A percentile compares a stretch with the other conserved stretches of the same genome.
These are phyloP conservation scores for Drosophila macrospina DNA, from an alignment of 2,888 invertebrate species.

Conservation along the genomic window DNA sequence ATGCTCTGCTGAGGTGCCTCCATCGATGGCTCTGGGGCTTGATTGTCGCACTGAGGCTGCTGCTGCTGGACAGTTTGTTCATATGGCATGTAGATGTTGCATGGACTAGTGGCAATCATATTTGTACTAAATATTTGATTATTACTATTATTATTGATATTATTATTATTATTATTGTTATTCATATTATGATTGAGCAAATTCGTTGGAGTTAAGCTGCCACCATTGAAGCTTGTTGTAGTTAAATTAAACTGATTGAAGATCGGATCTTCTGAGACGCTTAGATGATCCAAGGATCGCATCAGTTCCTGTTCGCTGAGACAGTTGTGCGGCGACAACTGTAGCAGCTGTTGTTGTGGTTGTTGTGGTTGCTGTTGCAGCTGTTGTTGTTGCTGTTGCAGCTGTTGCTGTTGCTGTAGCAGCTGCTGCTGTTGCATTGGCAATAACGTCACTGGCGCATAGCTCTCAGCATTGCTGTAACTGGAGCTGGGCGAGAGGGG, in stretches of 20 bases:
- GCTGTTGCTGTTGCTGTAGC: not conserved
- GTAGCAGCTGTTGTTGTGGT: not conserved
- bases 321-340: not conserved
- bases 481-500: slow-evolving; percentile 62
- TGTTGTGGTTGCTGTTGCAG: not conserved
- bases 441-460: slow-evolving; percentile 18
- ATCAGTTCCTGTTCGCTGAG: not conserved
- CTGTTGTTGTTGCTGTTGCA: not conserved
- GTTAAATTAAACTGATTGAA: no score
- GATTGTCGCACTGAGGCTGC: not conserved
- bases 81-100: no score
- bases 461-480: slow-evolving; percentile 50
- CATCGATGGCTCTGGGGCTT: not conserved
- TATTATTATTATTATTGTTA: not conserved
- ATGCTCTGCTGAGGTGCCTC: not conserved
- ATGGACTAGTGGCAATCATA: not conserved
- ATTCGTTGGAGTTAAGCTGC: slow-evolving; percentile 4
- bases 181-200: not conserved
- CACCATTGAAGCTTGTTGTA: not conserved
- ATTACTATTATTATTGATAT: slow-evolving; percentile 1
- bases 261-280: not conserved
- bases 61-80: not conserved
- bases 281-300: not conserved
- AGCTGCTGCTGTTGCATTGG: not conserved
- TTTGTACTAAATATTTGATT: not conserved